A percentile compares a stretch with the other conserved stretches of the same genome.
phyloP scores from a whole-genome alignment of 2,888 invertebrate species.

The Tromatobia lineatoria region DNA sequence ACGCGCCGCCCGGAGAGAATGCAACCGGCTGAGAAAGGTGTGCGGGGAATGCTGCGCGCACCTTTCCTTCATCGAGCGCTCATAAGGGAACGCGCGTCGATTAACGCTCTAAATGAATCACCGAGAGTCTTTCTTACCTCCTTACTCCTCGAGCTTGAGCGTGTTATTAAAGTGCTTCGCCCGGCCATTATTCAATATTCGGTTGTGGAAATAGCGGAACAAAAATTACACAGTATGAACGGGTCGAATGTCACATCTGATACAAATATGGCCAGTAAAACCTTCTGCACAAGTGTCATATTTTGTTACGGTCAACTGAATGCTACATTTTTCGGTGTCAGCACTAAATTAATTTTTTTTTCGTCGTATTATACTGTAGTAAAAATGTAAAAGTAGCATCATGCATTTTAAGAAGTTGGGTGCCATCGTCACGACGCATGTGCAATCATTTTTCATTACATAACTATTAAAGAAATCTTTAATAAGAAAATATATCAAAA shows the following conservation, averaged over 20 bases:
- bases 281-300: not conserved
- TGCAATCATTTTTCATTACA: no score
- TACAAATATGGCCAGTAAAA: conserved; percentile 1
- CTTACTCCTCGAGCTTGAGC: conserved; percentile 10
- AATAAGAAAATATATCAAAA: no score
- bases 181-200: conserved; percentile 48
- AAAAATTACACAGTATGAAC: conserved; percentile 2
- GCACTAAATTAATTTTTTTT: no score
- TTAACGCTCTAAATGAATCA: conserved; percentile 68
- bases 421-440: no score
- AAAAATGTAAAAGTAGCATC: no score
- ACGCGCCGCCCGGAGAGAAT: conserved; percentile 55
- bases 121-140: conserved; percentile 46
- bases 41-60: conserved; percentile 47
- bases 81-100: conserved; percentile 62
- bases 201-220: conserved; percentile 22
- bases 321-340: not conserved
- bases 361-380: no score
- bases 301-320: not conserved
- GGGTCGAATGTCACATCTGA: conserved; percentile 5
- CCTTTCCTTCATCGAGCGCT: conserved; percentile 55
- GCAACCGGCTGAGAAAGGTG: conserved; percentile 38
- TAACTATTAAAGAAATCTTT: no score
- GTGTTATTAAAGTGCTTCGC: conserved; percentile 55
- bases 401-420: no score